Conservation (phyloP, 2,113 vertebrate genomes). For the Tursiops truncatus region DNA sequence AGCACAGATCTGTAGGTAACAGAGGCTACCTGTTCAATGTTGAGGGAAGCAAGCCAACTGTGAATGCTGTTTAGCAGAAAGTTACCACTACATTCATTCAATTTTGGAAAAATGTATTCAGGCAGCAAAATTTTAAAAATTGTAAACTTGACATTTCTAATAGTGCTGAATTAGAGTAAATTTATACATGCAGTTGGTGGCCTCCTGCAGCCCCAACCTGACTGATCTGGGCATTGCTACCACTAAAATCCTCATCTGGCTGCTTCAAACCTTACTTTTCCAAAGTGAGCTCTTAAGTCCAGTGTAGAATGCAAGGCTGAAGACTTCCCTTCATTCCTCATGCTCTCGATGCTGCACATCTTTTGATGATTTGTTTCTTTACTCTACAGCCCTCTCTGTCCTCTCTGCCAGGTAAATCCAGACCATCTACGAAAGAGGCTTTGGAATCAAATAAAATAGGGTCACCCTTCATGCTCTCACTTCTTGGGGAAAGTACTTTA, state of each 20-base stretch:
- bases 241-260: background rate
- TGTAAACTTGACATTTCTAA: background rate
- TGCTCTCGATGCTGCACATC: background rate
- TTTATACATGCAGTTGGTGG: background rate
- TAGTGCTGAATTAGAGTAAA: background rate
- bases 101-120: background rate
- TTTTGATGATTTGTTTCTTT: background rate
- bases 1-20: background rate
- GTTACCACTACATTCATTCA: rapidly evolving
- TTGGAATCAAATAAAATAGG: background rate
- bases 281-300: background rate
- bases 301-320: background rate
- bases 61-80: background rate
- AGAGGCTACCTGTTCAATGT: background rate
- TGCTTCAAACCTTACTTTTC: background rate
- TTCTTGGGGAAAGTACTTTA: background rate
- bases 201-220: background rate
- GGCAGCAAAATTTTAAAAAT: background rate
- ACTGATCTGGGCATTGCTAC: background rate
- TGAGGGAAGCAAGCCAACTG: background rate
- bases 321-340: background rate
- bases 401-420: background rate
- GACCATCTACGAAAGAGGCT: background rate
- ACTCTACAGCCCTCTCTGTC: rapidly evolving
- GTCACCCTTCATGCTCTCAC: background rate